These are phyloP conservation scores for Mormyrus iriodes DNA, from an alignment of 2,113 vertebrate genomes.

Conservation along the genomic window DNA sequence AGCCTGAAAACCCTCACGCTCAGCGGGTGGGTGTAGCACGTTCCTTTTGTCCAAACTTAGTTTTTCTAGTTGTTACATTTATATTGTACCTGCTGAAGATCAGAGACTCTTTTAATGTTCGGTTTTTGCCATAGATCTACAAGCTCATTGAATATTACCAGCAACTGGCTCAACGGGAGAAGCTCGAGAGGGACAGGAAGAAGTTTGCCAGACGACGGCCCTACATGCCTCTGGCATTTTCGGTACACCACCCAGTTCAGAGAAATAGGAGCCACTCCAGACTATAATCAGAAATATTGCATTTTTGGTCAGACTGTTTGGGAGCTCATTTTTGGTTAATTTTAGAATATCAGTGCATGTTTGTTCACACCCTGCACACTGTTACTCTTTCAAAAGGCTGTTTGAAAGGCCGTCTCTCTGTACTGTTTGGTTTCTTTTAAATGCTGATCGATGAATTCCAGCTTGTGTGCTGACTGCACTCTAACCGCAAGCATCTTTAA, in stretches of 20 bases:
- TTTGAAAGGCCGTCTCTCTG: background rate
- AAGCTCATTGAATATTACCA: conserved; percentile 97
- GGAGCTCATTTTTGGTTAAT: background rate
- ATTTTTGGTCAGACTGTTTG: background rate
- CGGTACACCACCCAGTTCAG: conserved; percentile 64
- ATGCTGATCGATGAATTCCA: background rate
- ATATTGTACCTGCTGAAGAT: background rate
- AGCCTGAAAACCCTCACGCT: conserved; percentile 86
- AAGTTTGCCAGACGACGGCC: conserved; percentile 88
- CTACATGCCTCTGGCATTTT: conserved; percentile 90
- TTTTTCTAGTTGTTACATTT: background rate
- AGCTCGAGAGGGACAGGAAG: conserved; percentile 90
- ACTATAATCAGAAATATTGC: background rate
- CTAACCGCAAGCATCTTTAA: conserved; percentile 23
- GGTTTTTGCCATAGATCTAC: conserved; percentile 71
- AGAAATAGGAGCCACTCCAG: background rate
- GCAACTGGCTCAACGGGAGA: conserved; percentile 92
- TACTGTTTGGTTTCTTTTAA: background rate
- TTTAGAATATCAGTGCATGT: background rate
- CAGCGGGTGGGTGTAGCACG: conserved; percentile 74
- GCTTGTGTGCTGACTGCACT: conserved; percentile 26
- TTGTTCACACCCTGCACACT: background rate
- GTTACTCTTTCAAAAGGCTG: background rate
- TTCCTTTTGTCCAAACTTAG: background rate
- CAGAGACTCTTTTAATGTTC: background rate